Conservation (phyloP, 2,888 invertebrate genomes). For the Microctonus brassicae region DNA sequence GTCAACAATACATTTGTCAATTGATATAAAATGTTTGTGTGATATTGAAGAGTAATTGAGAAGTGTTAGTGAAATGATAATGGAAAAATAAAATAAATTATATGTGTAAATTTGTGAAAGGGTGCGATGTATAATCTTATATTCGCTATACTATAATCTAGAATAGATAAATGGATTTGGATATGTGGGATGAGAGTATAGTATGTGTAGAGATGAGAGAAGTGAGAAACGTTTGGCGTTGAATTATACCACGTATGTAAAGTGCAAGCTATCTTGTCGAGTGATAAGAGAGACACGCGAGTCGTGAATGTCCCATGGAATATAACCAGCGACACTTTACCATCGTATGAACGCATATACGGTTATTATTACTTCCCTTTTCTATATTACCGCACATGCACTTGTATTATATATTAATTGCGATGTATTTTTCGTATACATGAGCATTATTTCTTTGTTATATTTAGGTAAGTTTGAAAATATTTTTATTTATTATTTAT, state of each 20-base stretch:
- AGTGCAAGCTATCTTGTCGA: slow-evolving; percentile 65
- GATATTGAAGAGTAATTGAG: background rate
- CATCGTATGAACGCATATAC: slow-evolving; percentile 17
- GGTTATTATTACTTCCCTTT: slow-evolving; percentile 1
- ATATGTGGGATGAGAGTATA: slow-evolving; percentile 19
- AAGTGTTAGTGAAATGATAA: too few species aligned
- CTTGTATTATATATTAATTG: slow-evolving; percentile 16
- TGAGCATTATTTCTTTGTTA: too few species aligned
- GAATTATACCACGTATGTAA: slow-evolving; percentile 68
- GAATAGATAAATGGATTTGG: too few species aligned
- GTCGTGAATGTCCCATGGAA: slow-evolving; percentile 62
- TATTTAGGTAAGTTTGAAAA: too few species aligned
- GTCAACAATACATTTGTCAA: background rate
- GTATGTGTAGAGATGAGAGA: slow-evolving; percentile 16
- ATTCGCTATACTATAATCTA: too few species aligned
- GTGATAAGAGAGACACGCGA: slow-evolving; percentile 68
- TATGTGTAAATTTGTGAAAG: too few species aligned
- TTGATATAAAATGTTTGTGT: background rate
- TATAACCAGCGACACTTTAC: slow-evolving; percentile 64
- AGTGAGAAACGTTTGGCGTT: slow-evolving; percentile 55
- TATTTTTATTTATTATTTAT: too few species aligned
- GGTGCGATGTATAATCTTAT: too few species aligned
- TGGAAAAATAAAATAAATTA: too few species aligned
- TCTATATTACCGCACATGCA: slow-evolving; percentile 18
- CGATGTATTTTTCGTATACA: too few species aligned